A percentile compares a stretch with the other conserved stretches of the same genome.
These are phyloP conservation scores for Trissolcus japonicus DNA, from an alignment of 2,888 invertebrate species.

Conservation along the genomic window DNA sequence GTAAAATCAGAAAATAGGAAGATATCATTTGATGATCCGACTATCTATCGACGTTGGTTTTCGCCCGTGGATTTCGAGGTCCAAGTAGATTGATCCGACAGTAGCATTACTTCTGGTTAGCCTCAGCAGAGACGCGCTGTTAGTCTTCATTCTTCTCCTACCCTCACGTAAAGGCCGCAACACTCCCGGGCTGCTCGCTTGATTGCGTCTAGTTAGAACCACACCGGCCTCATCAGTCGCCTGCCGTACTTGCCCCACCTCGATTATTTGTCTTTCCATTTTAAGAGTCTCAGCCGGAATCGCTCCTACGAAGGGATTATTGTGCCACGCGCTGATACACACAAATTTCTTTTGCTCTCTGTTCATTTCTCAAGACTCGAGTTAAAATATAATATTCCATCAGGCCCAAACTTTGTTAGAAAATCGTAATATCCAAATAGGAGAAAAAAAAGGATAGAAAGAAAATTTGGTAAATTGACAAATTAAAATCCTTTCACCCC, in stretches of 20 bases:
- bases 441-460: no score
- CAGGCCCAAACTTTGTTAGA: no score
- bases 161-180: conserved; percentile 66
- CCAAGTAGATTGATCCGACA: conserved; percentile 73
- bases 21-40: conserved; percentile 51
- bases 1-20: conserved; percentile 27
- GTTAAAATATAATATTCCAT: no score
- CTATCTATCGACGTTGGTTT: conserved; percentile 48
- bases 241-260: conserved; percentile 67
- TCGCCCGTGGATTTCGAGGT: conserved; percentile 62
- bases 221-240: conserved; percentile 71
- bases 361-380: no score
- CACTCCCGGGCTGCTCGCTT: conserved; percentile 69
- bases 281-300: conserved; percentile 64
- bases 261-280: conserved; percentile 73
- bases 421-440: no score
- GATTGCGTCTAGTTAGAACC: conserved; percentile 76
- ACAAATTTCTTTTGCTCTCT: conserved; percentile 10
- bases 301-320: conserved; percentile 53
- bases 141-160: conserved; percentile 74
- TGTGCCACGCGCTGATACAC: conserved; percentile 52
- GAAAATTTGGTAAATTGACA: no score
- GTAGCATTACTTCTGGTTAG: conserved; percentile 76
- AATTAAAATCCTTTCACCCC: no score
- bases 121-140: conserved; percentile 73